Evolutionary conservation across 2,113 vertebrate genomes (phyloP).

Genomic region (Paramisgurnus dabryanus): DNA sequence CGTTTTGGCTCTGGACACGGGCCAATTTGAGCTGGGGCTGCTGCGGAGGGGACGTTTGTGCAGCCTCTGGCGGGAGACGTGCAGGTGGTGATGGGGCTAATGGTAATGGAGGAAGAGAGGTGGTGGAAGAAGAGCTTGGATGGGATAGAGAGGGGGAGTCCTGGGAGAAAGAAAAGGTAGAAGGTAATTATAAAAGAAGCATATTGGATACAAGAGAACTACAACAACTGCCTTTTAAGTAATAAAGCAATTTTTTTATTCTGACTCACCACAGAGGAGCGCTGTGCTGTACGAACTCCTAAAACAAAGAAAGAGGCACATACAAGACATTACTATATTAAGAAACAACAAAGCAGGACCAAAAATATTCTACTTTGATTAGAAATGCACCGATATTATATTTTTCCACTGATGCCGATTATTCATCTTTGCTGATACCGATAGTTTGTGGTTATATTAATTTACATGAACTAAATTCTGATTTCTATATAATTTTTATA

Average conservation of each 20-base stretch:
- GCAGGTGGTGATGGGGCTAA: conserved; percentile 68
- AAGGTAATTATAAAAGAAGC: background rate
- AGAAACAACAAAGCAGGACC: background rate
- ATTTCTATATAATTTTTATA: no score
- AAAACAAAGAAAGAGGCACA: background rate
- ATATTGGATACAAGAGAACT: no score
- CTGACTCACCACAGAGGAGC: conserved; percentile 46
- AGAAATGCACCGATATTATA: no score
- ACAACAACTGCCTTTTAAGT: background rate
- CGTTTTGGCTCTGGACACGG: conserved; percentile 92
- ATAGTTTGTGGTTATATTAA: no score
- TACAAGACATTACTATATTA: conserved; percentile 1
- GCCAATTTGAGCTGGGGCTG: conserved; percentile 87
- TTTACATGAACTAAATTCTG: no score
- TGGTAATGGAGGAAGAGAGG: conserved; percentile 69
- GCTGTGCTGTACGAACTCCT: conserved; percentile 41
- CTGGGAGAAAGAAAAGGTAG: conserved; percentile 51
- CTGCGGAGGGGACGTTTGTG: conserved; percentile 81
- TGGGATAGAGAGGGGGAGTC: conserved; percentile 67
- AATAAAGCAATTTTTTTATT: no score
- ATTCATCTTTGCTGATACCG: no score
- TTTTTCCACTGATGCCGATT: no score
- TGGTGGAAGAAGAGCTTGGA: conserved; percentile 43
- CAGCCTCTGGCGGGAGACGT: conserved; percentile 79
- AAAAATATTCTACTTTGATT: no score